Evolutionary conservation across 2,888 invertebrate species (phyloP), one percentile per base, ranked within the genome.

Genomic region (Temnothorax ravouxi): DNA sequence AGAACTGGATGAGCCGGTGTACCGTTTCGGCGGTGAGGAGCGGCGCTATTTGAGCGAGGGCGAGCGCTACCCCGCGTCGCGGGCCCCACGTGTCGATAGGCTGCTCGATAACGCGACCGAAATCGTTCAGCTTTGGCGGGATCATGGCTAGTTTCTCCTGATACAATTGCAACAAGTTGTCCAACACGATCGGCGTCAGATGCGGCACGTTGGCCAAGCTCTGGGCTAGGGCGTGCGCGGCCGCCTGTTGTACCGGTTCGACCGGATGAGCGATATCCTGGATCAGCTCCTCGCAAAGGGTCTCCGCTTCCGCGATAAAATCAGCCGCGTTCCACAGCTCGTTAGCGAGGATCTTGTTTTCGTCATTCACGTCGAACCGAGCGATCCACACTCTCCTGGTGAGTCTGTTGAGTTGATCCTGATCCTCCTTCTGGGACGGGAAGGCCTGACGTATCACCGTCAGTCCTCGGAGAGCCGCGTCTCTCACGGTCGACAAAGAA

Each of bases 11-110:
- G 66, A 97, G 96, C 89, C 95, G 95, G 9, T 97, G 96, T 76
- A 99, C 97, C 77, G 96, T 96, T 79, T 96, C 96, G 0, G 97
- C 95, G 4, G 96, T 96, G 38, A 97, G 95, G 81, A 98, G 95
- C 38, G 97, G 97, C 0, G 98, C 98, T 88, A 99, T 96, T 94
- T 98, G 97, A 0, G 96, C 96, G 85, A 99, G 96, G 11, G 98
- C 97, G 87, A 98, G 96, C 11, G 98, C 99, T 38, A 98, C 97
- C 74, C 99, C 99, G 90, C 98, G 96, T 84, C 99, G 96, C 9
- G 98, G 97, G 87, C 97, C 97, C 98, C 99, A 99, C 91, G 97
- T 97, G 95, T 99, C 99, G 80, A 98, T 96, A 0, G 98, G 97
- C 90, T 97, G 97, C 92, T 97, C 97, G 56, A 98, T 96, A 93